Percentiles rank a stretch among this genome's conserved stretches.
Conservation (phyloP, 2,888 invertebrate genomes). For the Agonopterix heracliana region DNA sequence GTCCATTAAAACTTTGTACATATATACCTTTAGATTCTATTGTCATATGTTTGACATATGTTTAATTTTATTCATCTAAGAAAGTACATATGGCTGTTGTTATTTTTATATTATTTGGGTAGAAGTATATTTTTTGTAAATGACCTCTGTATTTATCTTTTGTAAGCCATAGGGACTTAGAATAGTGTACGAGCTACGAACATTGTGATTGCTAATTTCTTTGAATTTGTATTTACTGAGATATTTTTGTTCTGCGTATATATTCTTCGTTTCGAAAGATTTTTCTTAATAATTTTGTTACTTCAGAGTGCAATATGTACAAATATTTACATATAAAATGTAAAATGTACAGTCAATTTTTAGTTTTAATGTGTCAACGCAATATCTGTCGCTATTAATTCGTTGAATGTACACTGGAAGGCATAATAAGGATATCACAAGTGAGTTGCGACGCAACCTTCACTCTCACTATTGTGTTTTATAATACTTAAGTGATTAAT, state of each 20-base stretch:
- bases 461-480: conserved; percentile 64
- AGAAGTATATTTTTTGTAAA: conserved; percentile 76
- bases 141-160: conserved; percentile 75
- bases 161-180: conserved; percentile 73
- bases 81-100: conserved; percentile 77
- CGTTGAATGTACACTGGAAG: conserved; percentile 67
- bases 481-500: conserved; percentile 72
- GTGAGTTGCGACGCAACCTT: conserved; percentile 38
- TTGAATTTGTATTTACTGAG: conserved; percentile 62
- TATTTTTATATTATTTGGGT: conserved; percentile 77
- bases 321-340: conserved; percentile 79
- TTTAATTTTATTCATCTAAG: conserved; percentile 76
- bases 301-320: conserved; percentile 84
- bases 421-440: conserved; percentile 72
- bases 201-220: conserved; percentile 69
- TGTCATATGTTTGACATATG: conserved; percentile 76
- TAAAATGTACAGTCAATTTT: conserved; percentile 73
- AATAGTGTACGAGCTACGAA: conserved; percentile 69
- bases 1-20: conserved; percentile 65
- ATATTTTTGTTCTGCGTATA: conserved; percentile 59
- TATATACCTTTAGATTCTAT: conserved; percentile 72
- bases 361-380: conserved; percentile 74
- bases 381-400: conserved; percentile 62
- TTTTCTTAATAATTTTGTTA: conserved; percentile 70
- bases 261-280: conserved; percentile 66